Evolutionary conservation across 2,888 invertebrate genomes (phyloP).

Genomic region (Drosophila cracens): DNA sequence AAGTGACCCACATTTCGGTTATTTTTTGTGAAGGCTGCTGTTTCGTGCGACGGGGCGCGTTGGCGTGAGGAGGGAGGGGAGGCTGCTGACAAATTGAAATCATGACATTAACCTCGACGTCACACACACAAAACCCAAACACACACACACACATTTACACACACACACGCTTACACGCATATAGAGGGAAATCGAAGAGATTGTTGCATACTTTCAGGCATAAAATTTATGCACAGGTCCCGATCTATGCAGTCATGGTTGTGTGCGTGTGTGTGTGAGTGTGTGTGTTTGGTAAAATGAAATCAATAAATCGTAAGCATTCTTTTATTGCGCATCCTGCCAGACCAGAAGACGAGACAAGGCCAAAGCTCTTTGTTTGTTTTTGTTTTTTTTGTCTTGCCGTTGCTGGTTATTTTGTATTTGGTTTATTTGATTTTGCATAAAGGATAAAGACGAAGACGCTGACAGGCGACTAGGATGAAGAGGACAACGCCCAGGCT

Average conservation of each 20-base stretch:
- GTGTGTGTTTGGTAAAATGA: slow-evolving; percentile 60
- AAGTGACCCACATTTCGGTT: slow-evolving; percentile 47
- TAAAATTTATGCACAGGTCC: slow-evolving; percentile 61
- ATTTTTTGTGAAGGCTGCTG: slow-evolving; percentile 10
- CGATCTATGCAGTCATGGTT: slow-evolving; percentile 30
- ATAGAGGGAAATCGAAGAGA: slow-evolving; percentile 33
- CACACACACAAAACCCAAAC: slow-evolving; percentile 16
- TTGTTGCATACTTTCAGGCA: slow-evolving; percentile 74
- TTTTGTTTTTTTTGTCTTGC: slow-evolving; percentile 1
- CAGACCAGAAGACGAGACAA: slow-evolving; percentile 39
- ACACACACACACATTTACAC: slow-evolving; percentile 4
- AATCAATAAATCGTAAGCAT: slow-evolving; percentile 74
- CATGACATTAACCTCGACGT: slow-evolving; percentile 65
- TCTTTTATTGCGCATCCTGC: slow-evolving; percentile 56
- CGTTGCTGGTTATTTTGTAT: slow-evolving; percentile 36
- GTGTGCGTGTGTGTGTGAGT: slow-evolving; percentile 14
- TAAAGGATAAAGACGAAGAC: slow-evolving; percentile 67
- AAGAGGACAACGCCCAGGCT: slow-evolving; percentile 19
- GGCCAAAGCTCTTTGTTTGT: slow-evolving; percentile 22
- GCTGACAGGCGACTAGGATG: slow-evolving; percentile 33
- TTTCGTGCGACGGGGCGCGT: not conserved
- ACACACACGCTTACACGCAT: not conserved
- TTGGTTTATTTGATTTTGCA: slow-evolving; percentile 70
- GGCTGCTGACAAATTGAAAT: slow-evolving; percentile 66
- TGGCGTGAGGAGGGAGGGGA: not conserved